Percentiles rank a stretch among this genome's conserved stretches.
Conservation (phyloP, 2,888 invertebrate species). For the Leucophenga maculata region DNA sequence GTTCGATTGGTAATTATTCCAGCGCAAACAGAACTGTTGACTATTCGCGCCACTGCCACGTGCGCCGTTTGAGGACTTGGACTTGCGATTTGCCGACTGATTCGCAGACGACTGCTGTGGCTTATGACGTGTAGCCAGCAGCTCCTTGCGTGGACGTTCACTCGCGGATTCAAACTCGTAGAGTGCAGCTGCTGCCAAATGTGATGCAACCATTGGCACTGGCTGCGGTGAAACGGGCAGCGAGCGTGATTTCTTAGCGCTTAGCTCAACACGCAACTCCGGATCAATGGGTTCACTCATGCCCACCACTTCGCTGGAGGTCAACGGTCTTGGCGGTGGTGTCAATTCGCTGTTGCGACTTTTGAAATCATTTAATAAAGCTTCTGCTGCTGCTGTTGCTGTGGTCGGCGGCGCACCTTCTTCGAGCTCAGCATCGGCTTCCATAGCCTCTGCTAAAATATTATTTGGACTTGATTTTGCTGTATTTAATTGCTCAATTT, state of each 20-base stretch:
- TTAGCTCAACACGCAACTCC: conserved; percentile 54
- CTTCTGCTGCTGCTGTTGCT: conserved; percentile 20
- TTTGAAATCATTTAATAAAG: conserved; percentile 6
- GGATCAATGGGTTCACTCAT: conserved; percentile 55
- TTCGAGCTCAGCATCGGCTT: not conserved
- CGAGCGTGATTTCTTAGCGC: conserved; percentile 66
- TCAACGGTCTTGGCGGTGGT: conserved; percentile 68
- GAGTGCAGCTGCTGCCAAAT: conserved; percentile 51
- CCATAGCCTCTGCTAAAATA: not conserved
- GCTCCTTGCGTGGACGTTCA: conserved; percentile 6
- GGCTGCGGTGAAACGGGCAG: conserved; percentile 67
- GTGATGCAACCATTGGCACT: conserved; percentile 42
- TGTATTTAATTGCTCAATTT: not conserved
- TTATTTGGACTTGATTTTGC: not conserved
- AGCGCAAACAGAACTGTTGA: conserved; percentile 91
- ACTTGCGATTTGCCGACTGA: conserved; percentile 25
- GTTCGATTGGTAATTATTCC: conserved; percentile 95
- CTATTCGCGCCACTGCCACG: conserved; percentile 37
- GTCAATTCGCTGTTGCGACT: conserved; percentile 40
- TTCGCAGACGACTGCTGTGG: conserved; percentile 31
- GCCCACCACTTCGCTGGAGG: conserved; percentile 67
- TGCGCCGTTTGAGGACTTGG: conserved; percentile 27
- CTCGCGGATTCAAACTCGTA: conserved; percentile 50
- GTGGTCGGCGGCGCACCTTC: not conserved
- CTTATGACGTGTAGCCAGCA: conserved; percentile 32